Evolutionary conservation across 1,140 invertebrate genomes (phyloP).

Genomic region (Anastrepha ludens): DNA sequence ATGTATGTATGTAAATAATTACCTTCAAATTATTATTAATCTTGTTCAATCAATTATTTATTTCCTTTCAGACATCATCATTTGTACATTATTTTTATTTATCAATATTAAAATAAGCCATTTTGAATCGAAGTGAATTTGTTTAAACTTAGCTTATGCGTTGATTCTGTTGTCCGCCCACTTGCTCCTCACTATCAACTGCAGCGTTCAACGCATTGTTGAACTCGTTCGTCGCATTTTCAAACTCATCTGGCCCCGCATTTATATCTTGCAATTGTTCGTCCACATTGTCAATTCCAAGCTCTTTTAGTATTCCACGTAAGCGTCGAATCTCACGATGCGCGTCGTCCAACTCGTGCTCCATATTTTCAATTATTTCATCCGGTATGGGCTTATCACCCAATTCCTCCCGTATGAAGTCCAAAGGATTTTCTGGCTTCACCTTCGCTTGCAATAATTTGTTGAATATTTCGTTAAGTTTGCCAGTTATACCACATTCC

Average conservation of each 20-base stretch:
- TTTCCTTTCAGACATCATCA: background rate
- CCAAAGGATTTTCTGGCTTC: slow-evolving; percentile 50
- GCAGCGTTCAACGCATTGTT: background rate
- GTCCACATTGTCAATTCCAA: slow-evolving; percentile 23
- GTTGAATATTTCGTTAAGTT: slow-evolving; percentile 28
- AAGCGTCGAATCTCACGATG: slow-evolving; percentile 53
- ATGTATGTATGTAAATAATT: background rate
- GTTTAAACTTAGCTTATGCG: slow-evolving; percentile 7
- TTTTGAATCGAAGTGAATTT: background rate
- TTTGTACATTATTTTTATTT: slow-evolving; percentile 41
- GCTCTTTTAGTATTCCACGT: slow-evolving; percentile 32
- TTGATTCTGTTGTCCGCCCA: background rate
- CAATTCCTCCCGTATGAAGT: slow-evolving; percentile 53
- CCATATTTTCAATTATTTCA: slow-evolving; percentile 46
- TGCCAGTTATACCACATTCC: background rate
- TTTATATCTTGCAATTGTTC: slow-evolving; percentile 22
- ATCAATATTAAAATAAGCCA: slow-evolving; percentile 2
- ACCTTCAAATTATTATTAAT: background rate
- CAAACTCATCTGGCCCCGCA: slow-evolving; percentile 16
- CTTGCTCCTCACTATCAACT: background rate
- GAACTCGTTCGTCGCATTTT: slow-evolving; percentile 13
- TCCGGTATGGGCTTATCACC: slow-evolving; percentile 33
- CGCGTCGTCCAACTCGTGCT: slow-evolving; percentile 41
- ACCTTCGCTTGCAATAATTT: slow-evolving; percentile 47
- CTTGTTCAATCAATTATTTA: slow-evolving; percentile 20